Base-by-base conservation (phyloP, 2,797 vertebrate genomes). In the Crax fasciolata region DNA sequence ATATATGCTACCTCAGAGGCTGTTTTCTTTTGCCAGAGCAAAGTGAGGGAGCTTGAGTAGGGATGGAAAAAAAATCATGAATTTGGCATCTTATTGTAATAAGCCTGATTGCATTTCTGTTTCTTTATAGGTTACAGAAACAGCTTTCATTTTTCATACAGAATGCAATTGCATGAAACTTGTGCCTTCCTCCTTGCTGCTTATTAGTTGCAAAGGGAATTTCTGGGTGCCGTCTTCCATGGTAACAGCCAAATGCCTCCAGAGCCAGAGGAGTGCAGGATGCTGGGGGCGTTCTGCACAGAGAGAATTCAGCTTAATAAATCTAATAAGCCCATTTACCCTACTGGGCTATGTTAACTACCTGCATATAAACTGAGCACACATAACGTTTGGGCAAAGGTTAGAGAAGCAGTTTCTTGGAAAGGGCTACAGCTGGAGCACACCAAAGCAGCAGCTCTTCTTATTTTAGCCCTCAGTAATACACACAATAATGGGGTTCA, bases 401-500 rank as follows among this genome's bases (percentile, higher is more conserved):
- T 97, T 96, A 93, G 58, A 79, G 79, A 92, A 93, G 79, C 90
- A 59, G 83, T 68, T 83, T 81, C 78, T 78, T 87, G 92, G 84
- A 70, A 70, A 92, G 30, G 76, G 71, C 66, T 88, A 30, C 55
- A 77, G 95, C 73, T 62, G 70, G 91, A 94, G 87, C 87, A 81
- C 73, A 43, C 51, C 2, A 28, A 57, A 87, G 90, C 84, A 75
- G 86, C 65, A 87, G 89, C 82, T 86, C 13, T 80, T 93, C 84
- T 91, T 93, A 85, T 63, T 94, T 91, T 91, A 96, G 89, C 91
- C 91, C 67, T 95, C 63, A 81, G 87, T 94, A 92, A 88, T 14
- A 32, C 67, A 61, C 76, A 84, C 43, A 86, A 70, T 96, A 90
- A 95, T 94, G 83, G 93, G 94, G 91, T 96, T 96, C 91, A 91